These are phyloP conservation scores for Chelon labrosus DNA, from an alignment of 2,797 vertebrate species.

Conservation along the genomic window DNA sequence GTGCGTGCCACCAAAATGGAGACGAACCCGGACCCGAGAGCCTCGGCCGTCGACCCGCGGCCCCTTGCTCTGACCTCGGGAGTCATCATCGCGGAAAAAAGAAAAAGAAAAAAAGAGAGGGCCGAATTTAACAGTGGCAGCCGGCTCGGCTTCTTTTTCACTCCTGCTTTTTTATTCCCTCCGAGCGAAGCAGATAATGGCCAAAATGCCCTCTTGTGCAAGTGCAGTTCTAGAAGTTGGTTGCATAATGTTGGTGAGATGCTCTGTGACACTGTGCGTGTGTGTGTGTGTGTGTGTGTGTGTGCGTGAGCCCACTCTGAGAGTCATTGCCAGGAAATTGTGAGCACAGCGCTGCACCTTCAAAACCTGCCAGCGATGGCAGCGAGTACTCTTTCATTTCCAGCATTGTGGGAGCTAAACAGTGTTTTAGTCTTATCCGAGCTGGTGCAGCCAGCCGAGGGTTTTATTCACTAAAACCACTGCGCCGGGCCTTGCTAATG, in stretches of 20 bases:
- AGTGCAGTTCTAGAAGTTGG: conserved; percentile 71
- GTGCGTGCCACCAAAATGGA: conserved; percentile 55
- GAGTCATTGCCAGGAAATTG: conserved; percentile 79
- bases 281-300: conserved; percentile 45
- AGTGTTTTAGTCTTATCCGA: conserved; percentile 39
- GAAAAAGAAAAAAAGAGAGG: conserved; percentile 10
- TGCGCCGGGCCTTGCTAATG: too few species aligned
- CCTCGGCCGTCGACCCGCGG: conserved; percentile 14
- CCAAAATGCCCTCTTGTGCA: conserved; percentile 65
- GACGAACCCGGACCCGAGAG: conserved; percentile 33
- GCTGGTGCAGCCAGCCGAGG: conserved; percentile 31
- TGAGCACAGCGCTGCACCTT: conserved; percentile 75
- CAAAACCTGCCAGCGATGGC: conserved; percentile 68
- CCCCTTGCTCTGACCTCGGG: conserved; percentile 42
- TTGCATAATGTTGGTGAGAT: conserved; percentile 81
- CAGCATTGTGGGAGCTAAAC: conserved; percentile 37
- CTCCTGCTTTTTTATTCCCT: conserved; percentile 50
- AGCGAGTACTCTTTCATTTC: conserved; percentile 48
- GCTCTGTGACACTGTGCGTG: conserved; percentile 47
- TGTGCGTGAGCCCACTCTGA: conserved; percentile 54
- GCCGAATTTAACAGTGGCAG: conserved; percentile 43
- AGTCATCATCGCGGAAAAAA: conserved; percentile 43
- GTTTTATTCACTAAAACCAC: conserved; percentile 2
- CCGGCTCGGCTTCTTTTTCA: conserved; percentile 33
- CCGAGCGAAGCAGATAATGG: conserved; percentile 64